Percentiles rank a stretch among this genome's conserved stretches.
These are phyloP conservation scores for Maconellicoccus hirsutus DNA, from an alignment of 1,140 invertebrate genomes.

Conservation along the genomic window DNA sequence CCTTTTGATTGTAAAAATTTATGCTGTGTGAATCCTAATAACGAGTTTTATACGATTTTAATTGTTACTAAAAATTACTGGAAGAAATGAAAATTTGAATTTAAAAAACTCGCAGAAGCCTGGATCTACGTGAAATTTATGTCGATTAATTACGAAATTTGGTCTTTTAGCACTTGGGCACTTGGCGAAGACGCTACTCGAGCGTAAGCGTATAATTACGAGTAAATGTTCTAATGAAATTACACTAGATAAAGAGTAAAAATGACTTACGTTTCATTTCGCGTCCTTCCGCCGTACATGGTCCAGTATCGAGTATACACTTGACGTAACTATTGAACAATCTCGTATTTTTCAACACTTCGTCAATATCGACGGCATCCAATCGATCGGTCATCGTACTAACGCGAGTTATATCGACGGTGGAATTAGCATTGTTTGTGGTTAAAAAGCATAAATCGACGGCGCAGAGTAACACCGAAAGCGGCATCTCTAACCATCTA, in stretches of 20 bases:
- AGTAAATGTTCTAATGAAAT: no score
- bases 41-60: no score
- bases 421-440: not conserved
- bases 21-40: no score
- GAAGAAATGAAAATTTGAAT: no score
- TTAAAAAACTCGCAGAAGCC: no score
- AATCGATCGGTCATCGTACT: constrained; percentile 40
- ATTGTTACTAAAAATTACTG: no score
- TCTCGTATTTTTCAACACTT: constrained; percentile 39
- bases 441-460: constrained; percentile 10
- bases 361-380: constrained; percentile 41
- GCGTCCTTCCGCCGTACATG: constrained; percentile 40
- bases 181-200: no score
- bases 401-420: not conserved
- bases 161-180: no score
- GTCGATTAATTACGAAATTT: no score
- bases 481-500: constrained; percentile 11
- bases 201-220: no score
- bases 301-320: constrained; percentile 40
- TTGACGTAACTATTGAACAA: constrained; percentile 41
- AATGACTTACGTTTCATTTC: constrained; percentile 41
- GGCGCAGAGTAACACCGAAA: not conserved
- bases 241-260: not conserved
- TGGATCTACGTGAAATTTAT: no score
- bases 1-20: no score